These are phyloP conservation scores for Stenotaenia linearis DNA, from an alignment of 2,888 invertebrate genomes.

Conservation along the genomic window DNA sequence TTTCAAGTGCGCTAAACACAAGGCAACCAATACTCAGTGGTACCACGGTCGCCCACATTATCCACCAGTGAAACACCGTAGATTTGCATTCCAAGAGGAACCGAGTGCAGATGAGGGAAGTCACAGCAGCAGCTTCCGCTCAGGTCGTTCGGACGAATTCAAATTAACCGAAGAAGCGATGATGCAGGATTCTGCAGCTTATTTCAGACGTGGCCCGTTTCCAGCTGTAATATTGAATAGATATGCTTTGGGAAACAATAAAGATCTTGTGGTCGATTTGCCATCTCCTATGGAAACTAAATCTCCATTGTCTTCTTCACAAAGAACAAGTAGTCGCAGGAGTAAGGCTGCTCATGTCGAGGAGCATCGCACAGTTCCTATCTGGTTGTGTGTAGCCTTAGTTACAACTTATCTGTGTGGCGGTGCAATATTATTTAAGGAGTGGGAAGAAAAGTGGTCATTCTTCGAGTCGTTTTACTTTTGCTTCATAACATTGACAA, in stretches of 20 bases:
- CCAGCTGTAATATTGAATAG: conserved; percentile 59
- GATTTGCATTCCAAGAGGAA: neutral
- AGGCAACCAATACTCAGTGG: neutral
- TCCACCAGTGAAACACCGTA: neutral
- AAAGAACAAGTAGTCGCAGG: neutral
- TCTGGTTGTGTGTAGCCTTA: conserved; percentile 76
- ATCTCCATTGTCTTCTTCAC: neutral
- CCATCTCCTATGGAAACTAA: conserved; percentile 28
- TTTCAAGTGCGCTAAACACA: conserved; percentile 74
- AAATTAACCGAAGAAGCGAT: neutral
- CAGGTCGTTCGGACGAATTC: neutral
- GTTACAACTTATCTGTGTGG: conserved; percentile 84
- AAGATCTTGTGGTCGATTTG: conserved; percentile 41
- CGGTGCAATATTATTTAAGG: conserved; percentile 76
- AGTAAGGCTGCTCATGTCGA: conserved; percentile 45
- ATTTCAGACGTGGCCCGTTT: neutral
- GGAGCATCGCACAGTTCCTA: conserved; percentile 41
- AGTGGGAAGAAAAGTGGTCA: conserved; percentile 74
- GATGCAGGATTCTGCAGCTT: neutral
- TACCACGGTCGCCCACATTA: neutral
- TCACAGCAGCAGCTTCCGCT: conserved; percentile 27
- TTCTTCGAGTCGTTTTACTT: conserved; percentile 85
- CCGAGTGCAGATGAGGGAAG: neutral
- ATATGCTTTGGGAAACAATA: conserved; percentile 57
- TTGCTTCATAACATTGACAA: conserved; percentile 88